Conservation (phyloP, 2,797 vertebrate genomes). For the Sciaenops ocellatus region DNA sequence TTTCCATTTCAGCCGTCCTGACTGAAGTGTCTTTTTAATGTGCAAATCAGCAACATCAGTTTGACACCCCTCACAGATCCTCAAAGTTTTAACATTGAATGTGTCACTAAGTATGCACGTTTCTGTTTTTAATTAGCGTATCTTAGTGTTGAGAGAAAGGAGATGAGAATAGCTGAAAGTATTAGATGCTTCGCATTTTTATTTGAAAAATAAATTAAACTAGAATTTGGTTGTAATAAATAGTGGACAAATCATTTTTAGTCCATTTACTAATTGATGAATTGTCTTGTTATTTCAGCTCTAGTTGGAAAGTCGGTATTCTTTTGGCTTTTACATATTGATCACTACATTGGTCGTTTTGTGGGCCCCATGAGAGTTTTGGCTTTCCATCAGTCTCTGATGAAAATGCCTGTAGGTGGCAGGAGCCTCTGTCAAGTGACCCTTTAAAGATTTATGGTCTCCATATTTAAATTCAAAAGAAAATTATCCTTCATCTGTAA, state of each 20-base stretch:
- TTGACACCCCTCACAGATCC: constrained; percentile 26
- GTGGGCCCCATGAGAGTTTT: constrained; percentile 49
- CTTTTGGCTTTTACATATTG: constrained; percentile 44
- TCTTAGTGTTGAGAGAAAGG: neutral
- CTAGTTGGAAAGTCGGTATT: neutral
- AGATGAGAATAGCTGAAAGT: neutral
- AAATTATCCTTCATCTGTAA: constrained; percentile 69
- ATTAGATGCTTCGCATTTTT: neutral
- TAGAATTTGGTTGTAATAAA: neutral
- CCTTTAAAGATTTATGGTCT: constrained; percentile 65
- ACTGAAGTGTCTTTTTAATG: constrained; percentile 42
- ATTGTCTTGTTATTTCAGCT: neutral
- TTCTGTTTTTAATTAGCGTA: constrained; percentile 5
- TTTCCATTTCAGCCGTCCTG: neutral
- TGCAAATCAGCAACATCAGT: constrained; percentile 30
- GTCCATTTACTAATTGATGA: neutral
- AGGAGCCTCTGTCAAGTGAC: constrained; percentile 38
- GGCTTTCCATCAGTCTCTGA: constrained; percentile 60
- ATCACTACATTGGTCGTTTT: constrained; percentile 32
- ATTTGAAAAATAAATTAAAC: neutral
- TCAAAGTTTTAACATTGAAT: constrained; percentile 21
- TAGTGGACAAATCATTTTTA: neutral
- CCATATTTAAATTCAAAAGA: constrained; percentile 60
- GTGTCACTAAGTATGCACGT: constrained; percentile 41
- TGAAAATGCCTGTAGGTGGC: constrained; percentile 55